Conservation (phyloP, 2,797 vertebrate genomes). For the Eidolon dupreanum region DNA sequence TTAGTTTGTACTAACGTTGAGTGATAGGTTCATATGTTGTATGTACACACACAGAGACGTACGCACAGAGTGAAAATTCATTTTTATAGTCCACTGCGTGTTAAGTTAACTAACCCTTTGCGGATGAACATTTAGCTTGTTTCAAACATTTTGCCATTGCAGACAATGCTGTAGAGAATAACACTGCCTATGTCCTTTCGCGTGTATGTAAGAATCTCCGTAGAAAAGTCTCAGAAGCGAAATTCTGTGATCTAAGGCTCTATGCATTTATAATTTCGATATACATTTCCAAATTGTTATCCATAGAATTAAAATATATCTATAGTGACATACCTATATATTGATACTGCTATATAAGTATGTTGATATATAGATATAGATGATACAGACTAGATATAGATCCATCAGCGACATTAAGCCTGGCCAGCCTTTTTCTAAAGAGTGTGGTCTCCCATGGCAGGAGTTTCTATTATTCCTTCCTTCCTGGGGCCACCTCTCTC, state of each 20-base stretch:
- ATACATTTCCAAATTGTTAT: not conserved
- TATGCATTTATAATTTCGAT: not conserved
- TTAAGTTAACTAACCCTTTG: not conserved
- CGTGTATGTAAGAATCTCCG: not conserved
- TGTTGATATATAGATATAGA: not conserved
- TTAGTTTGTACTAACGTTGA: not conserved
- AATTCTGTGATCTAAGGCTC: not conserved
- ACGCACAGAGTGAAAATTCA: no score
- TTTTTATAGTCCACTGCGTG: not conserved
- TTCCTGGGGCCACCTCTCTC: fast-evolving
- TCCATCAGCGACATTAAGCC: not conserved
- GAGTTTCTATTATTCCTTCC: not conserved
- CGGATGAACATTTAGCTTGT: no score
- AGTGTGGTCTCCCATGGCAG: not conserved
- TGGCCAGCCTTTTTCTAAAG: not conserved
- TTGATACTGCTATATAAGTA: no score
- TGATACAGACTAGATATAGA: not conserved
- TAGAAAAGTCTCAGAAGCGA: not conserved
- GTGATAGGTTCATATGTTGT: no score
- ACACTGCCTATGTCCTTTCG: not conserved
- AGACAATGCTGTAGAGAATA: not conserved
- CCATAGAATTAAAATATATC: not conserved
- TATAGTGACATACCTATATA: not conserved
- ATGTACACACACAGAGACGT: not conserved
- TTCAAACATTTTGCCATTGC: not conserved